Evolutionary conservation across 2,113 vertebrate species (phyloP).

Genomic region (Brevimyrus niger): DNA sequence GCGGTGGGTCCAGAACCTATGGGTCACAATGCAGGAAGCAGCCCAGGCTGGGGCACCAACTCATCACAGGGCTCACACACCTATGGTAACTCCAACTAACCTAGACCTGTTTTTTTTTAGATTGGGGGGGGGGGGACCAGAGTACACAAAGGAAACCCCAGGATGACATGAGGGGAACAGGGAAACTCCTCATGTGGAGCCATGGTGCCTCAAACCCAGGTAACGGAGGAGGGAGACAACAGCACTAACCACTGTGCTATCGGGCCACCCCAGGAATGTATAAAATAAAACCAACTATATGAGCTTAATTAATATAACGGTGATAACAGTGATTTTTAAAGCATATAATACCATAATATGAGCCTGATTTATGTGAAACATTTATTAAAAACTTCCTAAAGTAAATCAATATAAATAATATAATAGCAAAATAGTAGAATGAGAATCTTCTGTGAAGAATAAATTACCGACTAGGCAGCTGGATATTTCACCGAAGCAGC

Average conservation of each 20-base stretch:
- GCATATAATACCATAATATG: background rate
- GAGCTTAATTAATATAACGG: background rate
- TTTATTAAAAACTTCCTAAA: background rate
- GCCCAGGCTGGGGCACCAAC: no score
- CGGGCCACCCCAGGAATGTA: background rate
- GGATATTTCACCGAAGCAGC: background rate
- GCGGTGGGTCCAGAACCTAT: background rate
- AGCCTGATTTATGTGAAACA: background rate
- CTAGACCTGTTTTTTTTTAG: no score
- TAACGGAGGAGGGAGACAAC: background rate
- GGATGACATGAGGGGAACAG: background rate
- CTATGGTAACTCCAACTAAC: no score
- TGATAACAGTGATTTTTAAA: background rate
- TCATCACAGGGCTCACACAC: no score
- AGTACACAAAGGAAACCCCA: no score
- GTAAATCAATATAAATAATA: background rate
- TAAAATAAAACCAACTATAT: no score
- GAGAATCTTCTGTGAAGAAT: background rate
- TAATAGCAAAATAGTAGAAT: background rate
- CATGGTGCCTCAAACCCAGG: background rate
- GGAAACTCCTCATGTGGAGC: background rate
- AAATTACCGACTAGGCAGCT: background rate
- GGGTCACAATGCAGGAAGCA: no score
- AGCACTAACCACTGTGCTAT: background rate
- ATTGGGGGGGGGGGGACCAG: no score